Conservation (phyloP, 37 sponge, comb jelly and placozoan genomes). For the Spongia lamella region DNA sequence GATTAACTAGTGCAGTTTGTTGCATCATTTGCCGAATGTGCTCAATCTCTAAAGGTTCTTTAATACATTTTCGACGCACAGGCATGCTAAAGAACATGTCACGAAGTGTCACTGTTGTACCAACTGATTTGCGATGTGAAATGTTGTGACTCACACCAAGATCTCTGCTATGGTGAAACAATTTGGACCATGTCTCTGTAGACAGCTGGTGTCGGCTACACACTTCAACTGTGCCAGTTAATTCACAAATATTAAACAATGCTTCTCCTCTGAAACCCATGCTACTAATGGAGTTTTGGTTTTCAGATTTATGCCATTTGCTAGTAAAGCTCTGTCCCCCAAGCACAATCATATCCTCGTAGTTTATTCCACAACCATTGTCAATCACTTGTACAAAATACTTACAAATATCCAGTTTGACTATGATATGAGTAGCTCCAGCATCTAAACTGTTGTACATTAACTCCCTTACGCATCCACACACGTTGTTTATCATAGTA, state of each 20-base stretch:
- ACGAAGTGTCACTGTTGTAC: constrained; percentile 62
- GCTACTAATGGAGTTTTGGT: constrained; percentile 26
- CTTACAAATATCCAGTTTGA: constrained; percentile 52
- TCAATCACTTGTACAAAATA: constrained; percentile 45
- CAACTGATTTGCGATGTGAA: constrained; percentile 21
- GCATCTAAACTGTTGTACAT: constrained; percentile 89
- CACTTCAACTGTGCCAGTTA: constrained; percentile 62
- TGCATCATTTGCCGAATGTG: constrained; percentile 23
- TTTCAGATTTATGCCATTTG: constrained; percentile 43
- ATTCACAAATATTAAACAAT: constrained; percentile 43
- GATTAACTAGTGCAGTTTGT: constrained; percentile 44
- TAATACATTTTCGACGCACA: constrained; percentile 46
- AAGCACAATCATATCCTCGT: constrained; percentile 45
- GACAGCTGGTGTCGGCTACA: constrained; percentile 53
- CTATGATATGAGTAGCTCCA: constrained; percentile 61
- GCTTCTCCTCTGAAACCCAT: constrained; percentile 74
- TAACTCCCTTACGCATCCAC: constrained; percentile 73
- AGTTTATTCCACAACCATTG: constrained; percentile 61
- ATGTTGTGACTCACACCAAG: constrained; percentile 1
- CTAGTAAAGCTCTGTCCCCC: constrained; percentile 64
- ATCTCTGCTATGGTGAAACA: constrained; percentile 43
- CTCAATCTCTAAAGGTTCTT: constrained; percentile 19
- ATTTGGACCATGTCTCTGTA: constrained; percentile 33
- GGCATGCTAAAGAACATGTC: constrained; percentile 76
- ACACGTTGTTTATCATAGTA: constrained; percentile 32